Base-by-base conservation (phyloP, 2,888 invertebrate genomes). In the Heteromyza rotundicornis region DNA sequence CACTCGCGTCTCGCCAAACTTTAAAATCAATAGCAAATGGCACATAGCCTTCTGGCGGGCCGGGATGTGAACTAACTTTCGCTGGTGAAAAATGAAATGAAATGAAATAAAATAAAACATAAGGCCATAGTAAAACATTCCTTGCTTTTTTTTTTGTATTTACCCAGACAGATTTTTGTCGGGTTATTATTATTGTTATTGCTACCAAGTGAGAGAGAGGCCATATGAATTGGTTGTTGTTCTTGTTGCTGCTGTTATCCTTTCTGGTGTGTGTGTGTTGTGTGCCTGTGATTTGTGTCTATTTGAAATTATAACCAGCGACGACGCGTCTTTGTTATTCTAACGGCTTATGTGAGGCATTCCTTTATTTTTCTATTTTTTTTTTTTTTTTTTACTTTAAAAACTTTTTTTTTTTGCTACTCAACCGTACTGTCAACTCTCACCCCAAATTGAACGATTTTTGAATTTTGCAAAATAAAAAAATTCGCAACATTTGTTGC, bases 401-500 rank as follows among this genome's bases (percentile, higher is more conserved):
- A 24, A 32, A 27, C 27, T 7, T 36, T 17, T 36, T 55, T 36
- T 40, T 40, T 10, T 10, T 7, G 40, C 10, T n/a, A 14, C 40
- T 40, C 16, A n/a, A 14, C 10, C 27, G 40, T 40, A 14, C 16
- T 40, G 8, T n/a, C 40, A 27, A 27, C 5, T 10, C 40, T 40
- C 40, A 40, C 40, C 40, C 40, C 40, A n/a, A 40, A 40, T 40
- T 40, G 40, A n/a, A 40, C 36, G n/a, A 27, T 60, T 61, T 61
- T 2, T 8, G 16, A 47, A n/a, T 36, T 55, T 55, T 12, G 35
- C 16, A 50, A 27, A 59, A 17, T 17, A 23, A 59, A 36, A 53
- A 64, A 64, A 63, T 62, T 66, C 56, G 68, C 66, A 61, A 66
- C 68, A 68, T 68, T 68, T 68, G 68, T 66, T 65, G 66, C 65